Conservation (phyloP, 1,140 invertebrate genomes). For the Steinernema feltiae region DNA sequence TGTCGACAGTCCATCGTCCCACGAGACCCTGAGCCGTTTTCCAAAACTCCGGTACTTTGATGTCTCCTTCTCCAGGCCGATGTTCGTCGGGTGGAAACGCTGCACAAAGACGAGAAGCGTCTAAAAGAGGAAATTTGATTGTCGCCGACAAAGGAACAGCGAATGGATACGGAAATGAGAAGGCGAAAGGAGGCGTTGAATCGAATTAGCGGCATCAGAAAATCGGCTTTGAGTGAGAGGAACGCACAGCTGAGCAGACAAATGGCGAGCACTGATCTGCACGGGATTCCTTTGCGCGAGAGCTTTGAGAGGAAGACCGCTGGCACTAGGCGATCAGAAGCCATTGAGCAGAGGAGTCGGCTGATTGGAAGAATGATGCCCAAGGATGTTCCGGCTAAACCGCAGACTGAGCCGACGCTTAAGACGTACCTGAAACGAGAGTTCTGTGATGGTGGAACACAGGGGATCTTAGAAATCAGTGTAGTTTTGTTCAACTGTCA, state of each 20-base stretch:
- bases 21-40: not conserved
- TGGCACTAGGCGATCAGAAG: not conserved
- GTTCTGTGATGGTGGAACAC: not conserved
- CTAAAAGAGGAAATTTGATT: not conserved
- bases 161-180: conserved; percentile 5
- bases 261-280: not conserved
- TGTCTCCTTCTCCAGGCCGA: not conserved
- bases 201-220: conserved; percentile 8
- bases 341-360: conserved; percentile 20
- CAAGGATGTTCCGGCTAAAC: conserved; percentile 25
- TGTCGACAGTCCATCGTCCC: not conserved
- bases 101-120: not conserved
- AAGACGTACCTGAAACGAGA: conserved; percentile 33
- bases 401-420: conserved; percentile 33
- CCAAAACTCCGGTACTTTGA: conserved; percentile 8
- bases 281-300: not conserved
- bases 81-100: not conserved
- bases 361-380: conserved; percentile 19
- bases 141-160: not conserved
- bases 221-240: not conserved
- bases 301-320: not conserved
- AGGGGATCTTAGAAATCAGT: not conserved
- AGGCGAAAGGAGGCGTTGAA: conserved; percentile 8
- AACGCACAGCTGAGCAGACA: not conserved
- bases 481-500: not conserved